Evolutionary conservation across 2,113 vertebrate species (phyloP), one percentile per base, ranked within the genome.

Genomic region (Toxostoma redivivum): DNA sequence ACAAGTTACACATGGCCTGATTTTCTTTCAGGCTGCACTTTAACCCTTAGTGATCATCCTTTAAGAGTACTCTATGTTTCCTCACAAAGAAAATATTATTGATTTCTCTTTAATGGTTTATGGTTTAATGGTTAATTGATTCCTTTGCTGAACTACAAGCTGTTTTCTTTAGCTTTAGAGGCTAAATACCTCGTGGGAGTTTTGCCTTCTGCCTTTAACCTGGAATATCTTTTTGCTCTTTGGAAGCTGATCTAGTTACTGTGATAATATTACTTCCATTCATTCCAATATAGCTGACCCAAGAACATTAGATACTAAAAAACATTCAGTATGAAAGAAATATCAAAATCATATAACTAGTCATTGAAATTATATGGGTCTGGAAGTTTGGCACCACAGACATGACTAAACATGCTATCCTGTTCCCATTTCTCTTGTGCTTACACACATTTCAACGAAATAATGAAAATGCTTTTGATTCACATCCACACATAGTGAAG

Each of bases 11-110:
- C 40, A 65, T 54, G 80, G 95, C 50, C 89, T 78, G 38, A 76
- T 96, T 92, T 94, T 92, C 76, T 87, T 95, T 90, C 73, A 88
- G 80, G 84, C 19, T 87, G 78, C 40, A 88, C 56, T 95, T 95
- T 93, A 61, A 92, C 76, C 70, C 94, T 95, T 80, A 94, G 81
- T 1, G 11, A 79, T 88, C 93, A 77, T 38, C 37, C 54, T 80
- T 90, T 67, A 21, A 31, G 38, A 90, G 74, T 73, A 83, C 20
- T 93, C 40, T 72, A 74, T 72, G 73, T 83, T 90, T 92, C 51
- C 30, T 50, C 57, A 48, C 20, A 69, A 92, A 92, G 30, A 37
- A 81, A 86, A 76, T 11, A 10, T 22, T 73, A 50, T 79, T 77
- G 24, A 21, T 11, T 81, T 35, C 28, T 80, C 81, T 82, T 88